Conservation (phyloP, 2,888 invertebrate genomes). For the Sarcophaga carnaria region DNA sequence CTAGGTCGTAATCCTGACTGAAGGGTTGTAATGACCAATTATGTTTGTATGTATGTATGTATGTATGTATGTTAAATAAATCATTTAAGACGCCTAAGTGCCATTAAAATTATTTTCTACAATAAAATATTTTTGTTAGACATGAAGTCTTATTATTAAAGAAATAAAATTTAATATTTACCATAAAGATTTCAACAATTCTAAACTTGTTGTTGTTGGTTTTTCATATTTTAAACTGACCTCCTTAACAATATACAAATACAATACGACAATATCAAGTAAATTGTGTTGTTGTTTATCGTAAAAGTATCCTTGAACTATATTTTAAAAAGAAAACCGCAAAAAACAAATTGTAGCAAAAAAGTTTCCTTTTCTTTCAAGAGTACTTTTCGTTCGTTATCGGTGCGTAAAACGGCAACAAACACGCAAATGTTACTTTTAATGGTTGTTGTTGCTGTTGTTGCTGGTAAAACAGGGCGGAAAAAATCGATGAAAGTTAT, state of each 20-base stretch:
- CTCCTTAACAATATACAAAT: neutral
- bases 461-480: neutral
- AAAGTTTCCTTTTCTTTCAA: neutral
- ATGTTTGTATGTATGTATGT: too few relatives aligned
- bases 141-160: neutral
- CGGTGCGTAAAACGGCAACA: neutral
- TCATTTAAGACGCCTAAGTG: too few relatives aligned
- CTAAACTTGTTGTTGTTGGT: too few relatives aligned
- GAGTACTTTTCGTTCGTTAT: neutral
- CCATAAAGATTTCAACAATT: neutral
- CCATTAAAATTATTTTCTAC: too few relatives aligned
- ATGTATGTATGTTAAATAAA: too few relatives aligned
- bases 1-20: too few relatives aligned
- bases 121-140: too few relatives aligned
- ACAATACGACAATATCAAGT: neutral
- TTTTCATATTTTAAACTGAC: neutral
- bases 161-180: neutral
- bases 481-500: neutral
- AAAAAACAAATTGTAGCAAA: neutral
- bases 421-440: neutral
- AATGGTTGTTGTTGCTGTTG: neutral
- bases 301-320: slow-evolving; percentile 54
- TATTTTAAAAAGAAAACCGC: slow-evolving; percentile 22
- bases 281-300: neutral
- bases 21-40: too few relatives aligned